These are phyloP conservation scores for Tetraneura akinire DNA, from an alignment of 1,140 invertebrate genomes.

Conservation along the genomic window DNA sequence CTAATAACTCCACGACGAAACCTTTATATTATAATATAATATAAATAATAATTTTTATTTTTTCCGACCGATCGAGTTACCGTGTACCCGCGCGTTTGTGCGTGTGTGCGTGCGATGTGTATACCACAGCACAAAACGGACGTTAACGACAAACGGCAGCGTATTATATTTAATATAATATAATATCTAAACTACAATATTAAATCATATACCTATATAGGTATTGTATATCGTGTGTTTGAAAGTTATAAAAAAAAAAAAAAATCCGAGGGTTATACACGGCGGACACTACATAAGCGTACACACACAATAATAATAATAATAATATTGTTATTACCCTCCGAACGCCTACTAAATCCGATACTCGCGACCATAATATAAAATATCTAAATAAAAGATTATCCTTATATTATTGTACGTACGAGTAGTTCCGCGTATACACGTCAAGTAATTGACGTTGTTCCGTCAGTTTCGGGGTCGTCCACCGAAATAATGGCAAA, in stretches of 20 bases:
- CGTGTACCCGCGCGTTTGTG: conserved; percentile 18
- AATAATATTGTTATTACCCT: conserved; percentile 35
- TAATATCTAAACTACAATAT: too few relatives aligned
- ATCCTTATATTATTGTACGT: neutral
- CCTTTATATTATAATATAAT: conserved; percentile 47
- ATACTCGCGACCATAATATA: conserved; percentile 28
- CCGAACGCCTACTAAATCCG: conserved; percentile 44
- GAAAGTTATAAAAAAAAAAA: too few relatives aligned
- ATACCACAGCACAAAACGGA: conserved; percentile 43
- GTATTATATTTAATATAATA: too few relatives aligned
- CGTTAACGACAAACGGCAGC: conserved; percentile 37
- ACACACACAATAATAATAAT: neutral
- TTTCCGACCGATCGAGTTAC: conserved; percentile 47
- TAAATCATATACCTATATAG: too few relatives aligned
- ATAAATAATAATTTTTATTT: conserved; percentile 34
- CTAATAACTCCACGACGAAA: conserved; percentile 44
- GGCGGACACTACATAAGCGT: too few relatives aligned
- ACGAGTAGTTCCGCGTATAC: neutral
- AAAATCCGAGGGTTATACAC: conserved; percentile 29
- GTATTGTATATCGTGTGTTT: too few relatives aligned
- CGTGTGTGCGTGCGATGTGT: too few relatives aligned
- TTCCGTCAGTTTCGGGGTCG: conserved; percentile 1
- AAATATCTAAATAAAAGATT: conserved; percentile 44
- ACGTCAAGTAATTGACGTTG: conserved; percentile 34
- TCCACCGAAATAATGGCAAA: conserved; percentile 34